phyloP scores from a whole-genome alignment of 2,888 invertebrate species.

The Parnassius orleans region DNA sequence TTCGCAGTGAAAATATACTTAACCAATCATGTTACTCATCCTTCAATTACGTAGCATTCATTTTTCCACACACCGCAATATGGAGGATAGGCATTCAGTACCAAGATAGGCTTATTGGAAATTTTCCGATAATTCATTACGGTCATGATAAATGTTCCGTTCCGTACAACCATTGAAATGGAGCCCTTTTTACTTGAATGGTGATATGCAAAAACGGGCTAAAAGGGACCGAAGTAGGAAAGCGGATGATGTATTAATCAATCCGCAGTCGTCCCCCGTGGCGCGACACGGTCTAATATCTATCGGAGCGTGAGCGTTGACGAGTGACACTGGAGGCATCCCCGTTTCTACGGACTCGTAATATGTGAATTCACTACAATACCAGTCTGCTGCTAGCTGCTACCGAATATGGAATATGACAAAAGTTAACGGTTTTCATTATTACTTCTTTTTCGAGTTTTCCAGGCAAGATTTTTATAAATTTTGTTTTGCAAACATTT shows the following conservation, averaged over 20 bases:
- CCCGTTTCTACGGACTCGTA: background rate
- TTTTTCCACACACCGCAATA: conserved; percentile 27
- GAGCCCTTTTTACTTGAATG: conserved; percentile 72
- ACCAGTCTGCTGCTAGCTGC: too few relatives aligned
- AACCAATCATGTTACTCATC: conserved; percentile 3
- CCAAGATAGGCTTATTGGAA: conserved; percentile 60
- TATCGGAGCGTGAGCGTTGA: conserved; percentile 42
- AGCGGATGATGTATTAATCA: conserved; percentile 74
- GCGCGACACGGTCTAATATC: conserved; percentile 43
- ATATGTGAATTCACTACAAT: too few relatives aligned
- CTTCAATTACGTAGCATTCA: conserved; percentile 20
- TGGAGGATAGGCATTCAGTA: conserved; percentile 33
- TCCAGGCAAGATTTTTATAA: too few relatives aligned
- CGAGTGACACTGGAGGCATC: conserved; percentile 8
- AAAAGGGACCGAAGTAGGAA: conserved; percentile 61
- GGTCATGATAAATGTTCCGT: conserved; percentile 75
- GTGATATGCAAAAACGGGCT: conserved; percentile 78
- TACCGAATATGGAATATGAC: too few relatives aligned
- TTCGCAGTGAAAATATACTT: background rate
- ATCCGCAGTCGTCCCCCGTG: conserved; percentile 61
- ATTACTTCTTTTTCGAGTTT: too few relatives aligned
- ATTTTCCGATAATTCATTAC: conserved; percentile 75
- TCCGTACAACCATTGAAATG: conserved; percentile 66
- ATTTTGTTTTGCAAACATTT: too few relatives aligned
- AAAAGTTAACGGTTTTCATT: too few relatives aligned